These are phyloP conservation scores for Hassar affinis DNA, from an alignment of 2,113 vertebrate species.

Conservation along the genomic window DNA sequence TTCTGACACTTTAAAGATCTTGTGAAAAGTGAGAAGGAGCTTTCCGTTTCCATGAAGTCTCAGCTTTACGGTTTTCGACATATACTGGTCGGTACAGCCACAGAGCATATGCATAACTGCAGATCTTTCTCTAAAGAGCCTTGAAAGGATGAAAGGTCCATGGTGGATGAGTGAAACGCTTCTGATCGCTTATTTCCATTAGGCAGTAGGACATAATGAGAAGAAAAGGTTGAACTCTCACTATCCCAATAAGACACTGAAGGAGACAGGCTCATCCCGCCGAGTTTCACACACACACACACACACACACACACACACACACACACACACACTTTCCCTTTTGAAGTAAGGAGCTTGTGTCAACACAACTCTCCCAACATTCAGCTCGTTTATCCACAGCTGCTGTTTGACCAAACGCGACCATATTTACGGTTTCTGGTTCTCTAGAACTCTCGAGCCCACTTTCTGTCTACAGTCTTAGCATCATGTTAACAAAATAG, in stretches of 20 bases:
- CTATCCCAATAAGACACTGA: constrained; percentile 6
- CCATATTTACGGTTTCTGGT: not conserved
- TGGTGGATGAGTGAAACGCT: constrained; percentile 3
- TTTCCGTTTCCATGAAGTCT: not conserved
- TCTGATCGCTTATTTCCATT: not conserved
- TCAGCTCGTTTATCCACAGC: not conserved
- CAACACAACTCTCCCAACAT: constrained; percentile 15
- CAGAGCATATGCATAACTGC: not conserved
- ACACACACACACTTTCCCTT: constrained; percentile 15
- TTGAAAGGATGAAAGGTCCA: not conserved
- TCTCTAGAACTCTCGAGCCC: not conserved
- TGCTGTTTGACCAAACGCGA: not conserved
- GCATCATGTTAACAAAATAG: not conserved
- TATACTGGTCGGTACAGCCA: not conserved
- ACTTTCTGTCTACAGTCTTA: not conserved
- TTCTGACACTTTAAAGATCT: not conserved
- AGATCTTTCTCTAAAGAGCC: not conserved
- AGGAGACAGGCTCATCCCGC: not conserved
- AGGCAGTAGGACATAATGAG: not conserved
- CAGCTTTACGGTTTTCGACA: not conserved
- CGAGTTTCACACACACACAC: not conserved
- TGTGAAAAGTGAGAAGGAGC: not conserved
- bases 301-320: constrained; percentile 37
- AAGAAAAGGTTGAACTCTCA: constrained; percentile 33
- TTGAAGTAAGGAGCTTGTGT: constrained; percentile 43